A percentile compares a stretch with the other conserved stretches of the same genome.
Evolutionary conservation across 2,888 invertebrate species (phyloP).

Genomic region (Diplolepis rosae): DNA sequence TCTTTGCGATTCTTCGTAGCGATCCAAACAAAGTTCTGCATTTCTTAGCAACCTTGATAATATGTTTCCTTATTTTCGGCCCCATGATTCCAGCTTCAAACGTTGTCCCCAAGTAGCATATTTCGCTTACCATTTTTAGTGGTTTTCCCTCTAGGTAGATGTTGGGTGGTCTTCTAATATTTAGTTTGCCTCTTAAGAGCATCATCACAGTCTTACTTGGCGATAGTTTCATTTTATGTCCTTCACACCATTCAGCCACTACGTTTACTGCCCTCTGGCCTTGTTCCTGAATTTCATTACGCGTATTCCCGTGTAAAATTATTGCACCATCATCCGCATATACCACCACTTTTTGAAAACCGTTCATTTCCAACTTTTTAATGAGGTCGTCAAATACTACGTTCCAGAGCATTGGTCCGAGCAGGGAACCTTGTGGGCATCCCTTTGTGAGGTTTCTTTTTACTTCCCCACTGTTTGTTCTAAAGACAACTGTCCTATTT

Average conservation of each 20-base stretch:
- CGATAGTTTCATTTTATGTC: neutral
- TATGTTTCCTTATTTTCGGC: neutral
- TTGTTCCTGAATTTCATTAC: conserved; percentile 3
- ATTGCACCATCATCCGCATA: conserved; percentile 38
- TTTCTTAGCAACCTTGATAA: neutral
- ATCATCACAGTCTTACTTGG: neutral
- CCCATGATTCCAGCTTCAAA: neutral
- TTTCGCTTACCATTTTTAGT: neutral
- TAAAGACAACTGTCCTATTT: neutral
- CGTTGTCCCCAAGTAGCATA: neutral
- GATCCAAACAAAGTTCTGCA: neutral
- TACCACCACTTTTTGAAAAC: neutral
- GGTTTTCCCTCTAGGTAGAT: neutral
- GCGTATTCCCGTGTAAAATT: conserved; percentile 1
- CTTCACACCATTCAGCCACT: neutral
- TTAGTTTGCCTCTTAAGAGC: neutral
- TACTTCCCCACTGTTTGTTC: neutral
- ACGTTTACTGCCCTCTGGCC: neutral
- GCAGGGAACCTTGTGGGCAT: conserved; percentile 38
- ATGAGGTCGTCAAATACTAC: conserved; percentile 36
- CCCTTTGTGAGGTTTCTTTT: neutral
- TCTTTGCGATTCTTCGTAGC: neutral
- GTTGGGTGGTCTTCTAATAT: neutral
- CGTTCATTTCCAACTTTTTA: neutral
- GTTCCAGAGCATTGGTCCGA: conserved; percentile 42